These are phyloP conservation scores for Caerostris darwini DNA, from an alignment of 1,140 invertebrate species.

Conservation along the genomic window DNA sequence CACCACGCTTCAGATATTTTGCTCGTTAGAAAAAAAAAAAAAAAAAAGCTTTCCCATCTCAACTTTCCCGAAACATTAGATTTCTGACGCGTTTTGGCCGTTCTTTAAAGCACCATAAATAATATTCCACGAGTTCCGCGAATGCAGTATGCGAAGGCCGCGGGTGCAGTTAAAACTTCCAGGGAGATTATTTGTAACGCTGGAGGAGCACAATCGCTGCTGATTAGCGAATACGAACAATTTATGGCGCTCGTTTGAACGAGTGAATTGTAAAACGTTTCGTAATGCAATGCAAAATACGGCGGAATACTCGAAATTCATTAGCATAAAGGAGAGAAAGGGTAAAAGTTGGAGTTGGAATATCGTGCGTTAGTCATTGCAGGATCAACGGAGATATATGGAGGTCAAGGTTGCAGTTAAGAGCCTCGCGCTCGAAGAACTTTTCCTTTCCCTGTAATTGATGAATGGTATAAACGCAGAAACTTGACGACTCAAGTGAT, in stretches of 20 bases:
- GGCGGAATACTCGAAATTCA: not conserved
- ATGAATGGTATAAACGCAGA: not conserved
- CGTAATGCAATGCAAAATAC: not conserved
- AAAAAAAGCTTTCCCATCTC: not conserved
- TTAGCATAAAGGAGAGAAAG: conserved; percentile 17
- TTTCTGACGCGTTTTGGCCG: not conserved
- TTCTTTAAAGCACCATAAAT: not conserved
- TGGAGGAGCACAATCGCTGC: not conserved
- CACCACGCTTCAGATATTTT: not conserved
- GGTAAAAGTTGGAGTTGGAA: not conserved
- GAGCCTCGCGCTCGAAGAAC: not conserved
- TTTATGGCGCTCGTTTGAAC: not conserved
- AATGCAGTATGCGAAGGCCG: not conserved
- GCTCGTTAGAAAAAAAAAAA: no score
- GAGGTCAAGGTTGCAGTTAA: not conserved
- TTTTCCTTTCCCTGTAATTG: not conserved
- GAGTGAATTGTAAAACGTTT: not conserved
- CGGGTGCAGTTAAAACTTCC: not conserved
- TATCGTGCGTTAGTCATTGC: not conserved
- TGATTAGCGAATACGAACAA: not conserved
- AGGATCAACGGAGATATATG: not conserved
- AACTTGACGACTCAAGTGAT: not conserved
- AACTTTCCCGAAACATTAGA: not conserved
- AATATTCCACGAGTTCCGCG: not conserved
- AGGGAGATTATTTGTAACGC: not conserved